phyloP scores from a whole-genome alignment of 2,113 vertebrate species.

The Eupsittula cactorum region DNA sequence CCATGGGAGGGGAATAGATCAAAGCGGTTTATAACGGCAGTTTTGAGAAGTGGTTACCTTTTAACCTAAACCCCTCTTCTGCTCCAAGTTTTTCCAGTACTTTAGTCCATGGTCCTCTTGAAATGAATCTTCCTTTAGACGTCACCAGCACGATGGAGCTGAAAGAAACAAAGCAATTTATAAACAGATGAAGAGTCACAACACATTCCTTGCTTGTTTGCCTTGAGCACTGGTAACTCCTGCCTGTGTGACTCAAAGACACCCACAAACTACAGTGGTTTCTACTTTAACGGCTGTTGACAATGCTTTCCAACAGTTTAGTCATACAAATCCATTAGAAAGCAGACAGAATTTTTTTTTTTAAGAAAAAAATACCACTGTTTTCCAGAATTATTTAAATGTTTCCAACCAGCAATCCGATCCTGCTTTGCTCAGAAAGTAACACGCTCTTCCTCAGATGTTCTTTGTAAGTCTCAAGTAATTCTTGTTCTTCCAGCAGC shows the following conservation, averaged over 20 bases:
- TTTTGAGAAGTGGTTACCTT: slow-evolving; percentile 78
- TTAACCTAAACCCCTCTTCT: slow-evolving; percentile 79
- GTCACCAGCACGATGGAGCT: slow-evolving; percentile 91
- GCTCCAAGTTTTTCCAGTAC: slow-evolving; percentile 86
- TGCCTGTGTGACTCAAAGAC: not conserved
- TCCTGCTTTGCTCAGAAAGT: not conserved
- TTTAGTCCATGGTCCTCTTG: slow-evolving; percentile 88
- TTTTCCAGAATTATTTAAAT: not conserved
- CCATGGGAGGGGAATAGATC: not conserved
- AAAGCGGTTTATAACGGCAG: not conserved
- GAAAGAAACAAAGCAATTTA: not conserved
- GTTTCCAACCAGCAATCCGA: not conserved
- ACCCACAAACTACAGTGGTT: not conserved
- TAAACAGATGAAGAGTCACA: not conserved
- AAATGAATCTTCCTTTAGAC: slow-evolving; percentile 85
- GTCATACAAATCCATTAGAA: not conserved
- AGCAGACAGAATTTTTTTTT: not conserved
- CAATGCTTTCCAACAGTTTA: not conserved
- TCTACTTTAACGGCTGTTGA: not conserved
- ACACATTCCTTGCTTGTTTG: fast-evolving
- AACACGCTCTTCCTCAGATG: not conserved
- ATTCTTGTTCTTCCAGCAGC: not conserved
- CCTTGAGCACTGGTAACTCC: not conserved
- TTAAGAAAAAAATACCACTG: not conserved
- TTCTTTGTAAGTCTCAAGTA: not conserved